A percentile compares a stretch with the other conserved stretches of the same genome.
These are phyloP conservation scores for Lytechinus pictus DNA, from an alignment of 35 echinoderm and acorn worm genomes.

Conservation along the genomic window DNA sequence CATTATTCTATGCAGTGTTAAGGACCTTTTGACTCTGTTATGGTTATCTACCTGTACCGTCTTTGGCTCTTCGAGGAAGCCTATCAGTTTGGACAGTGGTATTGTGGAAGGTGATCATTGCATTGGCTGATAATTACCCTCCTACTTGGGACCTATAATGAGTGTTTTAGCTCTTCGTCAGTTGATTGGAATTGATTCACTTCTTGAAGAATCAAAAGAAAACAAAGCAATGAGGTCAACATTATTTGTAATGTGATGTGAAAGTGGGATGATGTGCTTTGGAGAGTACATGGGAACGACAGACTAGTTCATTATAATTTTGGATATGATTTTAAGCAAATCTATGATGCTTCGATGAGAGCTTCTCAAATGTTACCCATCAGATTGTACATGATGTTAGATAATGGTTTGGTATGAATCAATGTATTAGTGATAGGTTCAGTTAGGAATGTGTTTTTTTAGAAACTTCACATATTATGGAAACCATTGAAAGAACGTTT, in stretches of 20 bases:
- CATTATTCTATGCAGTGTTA: too few species aligned
- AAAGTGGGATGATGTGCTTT: not conserved
- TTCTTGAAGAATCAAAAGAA: not conserved
- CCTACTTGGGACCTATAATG: not conserved
- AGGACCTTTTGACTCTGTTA: too few species aligned
- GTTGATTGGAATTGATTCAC: not conserved
- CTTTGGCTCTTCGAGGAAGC: not conserved
- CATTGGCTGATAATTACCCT: not conserved
- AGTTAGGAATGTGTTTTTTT: too few species aligned
- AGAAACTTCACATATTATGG: too few species aligned
- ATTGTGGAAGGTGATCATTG: not conserved
- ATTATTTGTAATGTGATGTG: not conserved
- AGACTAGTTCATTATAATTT: not conserved
- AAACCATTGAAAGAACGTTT: too few species aligned
- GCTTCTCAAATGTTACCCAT: too few species aligned
- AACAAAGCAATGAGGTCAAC: not conserved
- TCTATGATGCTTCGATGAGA: not conserved
- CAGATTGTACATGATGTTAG: too few species aligned
- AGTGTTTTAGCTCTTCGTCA: not conserved
- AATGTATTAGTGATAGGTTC: too few species aligned
- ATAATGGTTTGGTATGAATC: too few species aligned
- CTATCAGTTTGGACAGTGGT: not conserved
- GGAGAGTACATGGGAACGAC: not conserved
- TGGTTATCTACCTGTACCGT: not conserved
- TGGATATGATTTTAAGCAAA: not conserved